Conservation (phyloP, 2,113 vertebrate genomes). For the Emydura subglobosa region DNA sequence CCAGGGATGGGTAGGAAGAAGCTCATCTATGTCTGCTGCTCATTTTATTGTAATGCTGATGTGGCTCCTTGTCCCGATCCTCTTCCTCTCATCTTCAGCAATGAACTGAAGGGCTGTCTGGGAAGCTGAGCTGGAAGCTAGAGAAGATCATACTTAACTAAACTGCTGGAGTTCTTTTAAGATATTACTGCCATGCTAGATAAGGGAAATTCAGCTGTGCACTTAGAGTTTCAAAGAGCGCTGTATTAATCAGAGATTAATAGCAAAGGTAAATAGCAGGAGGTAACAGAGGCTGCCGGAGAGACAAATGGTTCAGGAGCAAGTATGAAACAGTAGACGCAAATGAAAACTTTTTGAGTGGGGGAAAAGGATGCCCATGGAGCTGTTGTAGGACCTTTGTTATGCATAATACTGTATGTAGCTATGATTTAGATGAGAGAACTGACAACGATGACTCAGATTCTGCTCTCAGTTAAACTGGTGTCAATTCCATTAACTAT, state of each 20-base stretch:
- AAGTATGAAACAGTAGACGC: conserved; percentile 65
- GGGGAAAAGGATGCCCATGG: conserved; percentile 54
- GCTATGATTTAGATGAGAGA: neutral
- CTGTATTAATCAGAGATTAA: conserved; percentile 75
- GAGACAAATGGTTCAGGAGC: conserved; percentile 60
- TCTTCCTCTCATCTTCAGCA: conserved; percentile 43
- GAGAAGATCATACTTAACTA: conserved; percentile 79
- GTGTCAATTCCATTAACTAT: neutral
- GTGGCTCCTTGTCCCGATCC: conserved; percentile 24
- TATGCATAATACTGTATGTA: neutral
- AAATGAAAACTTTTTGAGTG: conserved; percentile 71
- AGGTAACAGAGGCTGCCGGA: conserved; percentile 64
- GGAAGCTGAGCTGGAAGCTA: conserved; percentile 73
- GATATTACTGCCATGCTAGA: conserved; percentile 71
- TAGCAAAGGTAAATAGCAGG: conserved; percentile 71
- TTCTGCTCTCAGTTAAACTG: neutral
- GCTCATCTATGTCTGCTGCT: conserved; percentile 14
- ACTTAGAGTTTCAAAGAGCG: conserved; percentile 76
- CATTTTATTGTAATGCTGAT: conserved; percentile 16
- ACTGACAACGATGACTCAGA: neutral
- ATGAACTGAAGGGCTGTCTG: conserved; percentile 73
- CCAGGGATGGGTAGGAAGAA: conserved; percentile 22
- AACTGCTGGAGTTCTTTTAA: conserved; percentile 78
- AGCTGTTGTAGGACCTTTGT: conserved; percentile 52
- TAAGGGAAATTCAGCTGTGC: conserved; percentile 70